Evolutionary conservation across 37 sponge, comb jelly and placozoan species (phyloP).

Genomic region (Diacarnus erythraeanus): DNA sequence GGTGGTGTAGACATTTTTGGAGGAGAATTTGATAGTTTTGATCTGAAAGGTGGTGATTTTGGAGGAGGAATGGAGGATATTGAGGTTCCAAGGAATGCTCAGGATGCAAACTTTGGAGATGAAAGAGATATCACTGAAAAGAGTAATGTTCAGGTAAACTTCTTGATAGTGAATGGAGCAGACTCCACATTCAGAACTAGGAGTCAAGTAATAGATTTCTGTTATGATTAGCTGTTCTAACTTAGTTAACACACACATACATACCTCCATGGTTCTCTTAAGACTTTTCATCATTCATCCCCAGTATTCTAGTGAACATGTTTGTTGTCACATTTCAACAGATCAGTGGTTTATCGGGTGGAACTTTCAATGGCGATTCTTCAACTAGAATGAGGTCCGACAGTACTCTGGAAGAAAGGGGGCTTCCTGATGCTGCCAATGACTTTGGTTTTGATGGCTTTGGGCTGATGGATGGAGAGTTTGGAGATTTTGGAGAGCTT

Average conservation of each 20-base stretch:
- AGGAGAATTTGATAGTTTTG: slow-evolving; percentile 44
- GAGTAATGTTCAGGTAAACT: slow-evolving; percentile 12
- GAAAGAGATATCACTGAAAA: slow-evolving; percentile 24
- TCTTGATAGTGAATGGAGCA: too few species aligned
- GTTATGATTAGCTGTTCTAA: too few species aligned
- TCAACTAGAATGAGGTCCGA: too few species aligned
- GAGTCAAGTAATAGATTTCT: too few species aligned
- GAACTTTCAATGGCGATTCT: too few species aligned
- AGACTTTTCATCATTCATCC: too few species aligned
- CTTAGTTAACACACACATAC: too few species aligned
- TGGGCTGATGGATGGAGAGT: slow-evolving; percentile 38
- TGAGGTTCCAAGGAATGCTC: slow-evolving; percentile 21
- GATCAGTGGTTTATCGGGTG: neutral
- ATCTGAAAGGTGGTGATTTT: slow-evolving; percentile 38
- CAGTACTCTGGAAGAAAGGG: slow-evolving; percentile 4
- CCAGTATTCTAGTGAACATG: too few species aligned
- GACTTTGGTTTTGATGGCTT: slow-evolving; percentile 43
- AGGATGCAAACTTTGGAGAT: slow-evolving; percentile 9
- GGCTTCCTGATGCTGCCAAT: slow-evolving; percentile 7
- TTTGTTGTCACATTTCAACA: too few species aligned
- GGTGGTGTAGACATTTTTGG: slow-evolving; percentile 17
- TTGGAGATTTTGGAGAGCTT: slow-evolving; percentile 28
- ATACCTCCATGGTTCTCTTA: too few species aligned
- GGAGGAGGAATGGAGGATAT: slow-evolving; percentile 60
- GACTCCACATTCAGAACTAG: too few species aligned